Evolutionary conservation across 2,888 invertebrate species (phyloP).

Genomic region (Nesidiocoris tenuis): DNA sequence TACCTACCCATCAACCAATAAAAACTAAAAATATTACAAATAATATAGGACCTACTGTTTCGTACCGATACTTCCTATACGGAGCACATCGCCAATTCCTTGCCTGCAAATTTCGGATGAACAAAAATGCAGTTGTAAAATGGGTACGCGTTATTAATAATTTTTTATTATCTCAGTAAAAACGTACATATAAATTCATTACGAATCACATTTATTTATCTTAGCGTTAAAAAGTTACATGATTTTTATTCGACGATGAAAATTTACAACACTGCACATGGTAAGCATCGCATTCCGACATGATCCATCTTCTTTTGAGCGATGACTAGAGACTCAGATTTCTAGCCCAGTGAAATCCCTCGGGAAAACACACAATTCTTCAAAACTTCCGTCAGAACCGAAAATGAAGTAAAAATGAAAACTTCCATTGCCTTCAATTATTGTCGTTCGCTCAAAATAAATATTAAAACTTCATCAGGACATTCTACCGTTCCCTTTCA

Average conservation of each 20-base stretch:
- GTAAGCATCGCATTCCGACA: slow-evolving; percentile 10
- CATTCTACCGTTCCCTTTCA: background rate
- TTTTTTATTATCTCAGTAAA: slow-evolving; percentile 32
- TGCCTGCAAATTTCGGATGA: background rate
- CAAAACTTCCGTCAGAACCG: slow-evolving; percentile 10
- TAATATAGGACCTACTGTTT: no score
- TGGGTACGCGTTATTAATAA: slow-evolving; percentile 13
- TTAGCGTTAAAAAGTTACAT: slow-evolving; percentile 4
- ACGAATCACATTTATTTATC: slow-evolving; percentile 9
- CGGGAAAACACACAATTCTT: slow-evolving; percentile 30
- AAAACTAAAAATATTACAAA: no score
- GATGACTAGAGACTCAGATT: slow-evolving; percentile 39
- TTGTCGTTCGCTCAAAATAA: background rate
- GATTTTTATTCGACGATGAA: slow-evolving; percentile 3
- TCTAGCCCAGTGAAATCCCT: slow-evolving; percentile 35
- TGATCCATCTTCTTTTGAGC: slow-evolving; percentile 26
- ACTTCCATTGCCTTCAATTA: background rate
- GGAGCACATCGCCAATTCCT: no score
- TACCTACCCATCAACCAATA: background rate
- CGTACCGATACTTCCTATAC: no score
- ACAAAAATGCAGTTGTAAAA: background rate
- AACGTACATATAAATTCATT: background rate
- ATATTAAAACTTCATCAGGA: background rate
- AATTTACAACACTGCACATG: slow-evolving; percentile 19
- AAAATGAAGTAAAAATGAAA: background rate